Percentiles rank a stretch among this genome's conserved stretches.
Evolutionary conservation across 2,797 vertebrate genomes (phyloP).

Genomic region (Cynopterus sphinx): DNA sequence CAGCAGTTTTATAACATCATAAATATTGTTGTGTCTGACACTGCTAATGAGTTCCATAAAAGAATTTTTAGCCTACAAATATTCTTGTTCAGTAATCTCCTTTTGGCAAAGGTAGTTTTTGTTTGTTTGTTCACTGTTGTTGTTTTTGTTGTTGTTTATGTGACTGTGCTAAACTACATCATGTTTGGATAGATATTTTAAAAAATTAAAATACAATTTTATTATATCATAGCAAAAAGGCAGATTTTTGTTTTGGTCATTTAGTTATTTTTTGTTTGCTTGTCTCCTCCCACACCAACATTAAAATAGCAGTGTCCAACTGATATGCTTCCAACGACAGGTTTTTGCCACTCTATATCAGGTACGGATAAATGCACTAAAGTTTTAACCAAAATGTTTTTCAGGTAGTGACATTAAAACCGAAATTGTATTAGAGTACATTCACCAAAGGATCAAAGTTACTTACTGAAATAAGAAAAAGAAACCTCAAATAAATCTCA

Average conservation of each 20-base stretch:
- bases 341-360: neutral
- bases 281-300: neutral
- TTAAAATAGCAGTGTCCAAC: neutral
- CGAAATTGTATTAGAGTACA: neutral
- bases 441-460: neutral
- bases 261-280: neutral
- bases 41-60: slow-evolving; percentile 59
- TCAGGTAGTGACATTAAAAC: neutral
- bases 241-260: neutral
- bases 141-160: neutral
- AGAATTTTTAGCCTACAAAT: slow-evolving; percentile 31
- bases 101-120: slow-evolving; percentile 1
- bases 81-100: slow-evolving; percentile 8
- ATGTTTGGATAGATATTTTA: neutral
- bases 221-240: neutral
- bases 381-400: neutral
- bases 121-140: too few species aligned
- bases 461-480: neutral
- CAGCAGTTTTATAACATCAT: slow-evolving; percentile 59
- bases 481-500: slow-evolving; percentile 28
- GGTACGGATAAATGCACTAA: neutral
- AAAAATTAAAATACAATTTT: neutral
- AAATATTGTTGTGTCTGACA: slow-evolving; percentile 63
- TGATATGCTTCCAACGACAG: neutral
- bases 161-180: slow-evolving; percentile 1